Base-by-base conservation (phyloP, 1,140 invertebrate genomes). In the Calycopis cecrops region DNA sequence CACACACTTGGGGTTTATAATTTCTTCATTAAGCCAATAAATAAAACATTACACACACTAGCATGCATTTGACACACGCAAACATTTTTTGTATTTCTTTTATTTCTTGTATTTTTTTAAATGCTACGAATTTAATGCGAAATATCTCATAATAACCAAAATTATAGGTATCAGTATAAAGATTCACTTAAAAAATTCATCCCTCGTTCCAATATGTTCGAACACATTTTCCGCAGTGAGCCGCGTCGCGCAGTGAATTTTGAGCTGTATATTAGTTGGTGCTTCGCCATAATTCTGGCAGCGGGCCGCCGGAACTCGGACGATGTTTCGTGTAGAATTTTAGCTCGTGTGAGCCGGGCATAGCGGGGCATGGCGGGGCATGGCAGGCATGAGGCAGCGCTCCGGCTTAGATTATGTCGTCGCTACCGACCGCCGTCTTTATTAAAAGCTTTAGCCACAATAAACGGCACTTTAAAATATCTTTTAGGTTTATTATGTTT, bases 131-230 rank as follows among this genome's bases (percentile, higher is more conserved):
- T n/a, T n/a, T n/a, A n/a, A n/a, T n/a, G n/a, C n/a, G n/a, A n/a
- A n/a, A n/a, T n/a, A n/a, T n/a, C n/a, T n/a, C n/a, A n/a, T n/a
- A n/a, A n/a, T n/a, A n/a, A n/a, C n/a, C n/a, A n/a, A n/a, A n/a
- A n/a, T n/a, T n/a, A n/a, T n/a, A 28, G 21, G 21, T 3, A 6
- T 28, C 21, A 28, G 21, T 28, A 28, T 3, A 28, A 6, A 28
- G 21, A 3, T 28, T 28, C 21, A 28, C n/a, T n/a, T 28, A 48
- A 47, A 55, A 60, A 66, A 60, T 66, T 52, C n/a, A n/a, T 48
- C 21, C 34, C 14, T 17, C 11, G 17, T 48, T 48, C 28, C 17
- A 17, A 48, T 48, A n/a, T 48, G n/a, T 17, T 17, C 44, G 44
- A 48, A 28, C 2, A 28, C 6, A 28, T 28, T 28, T 28, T 28